Base-by-base conservation (phyloP, 2,113 vertebrate genomes). In the Columba livia region DNA sequence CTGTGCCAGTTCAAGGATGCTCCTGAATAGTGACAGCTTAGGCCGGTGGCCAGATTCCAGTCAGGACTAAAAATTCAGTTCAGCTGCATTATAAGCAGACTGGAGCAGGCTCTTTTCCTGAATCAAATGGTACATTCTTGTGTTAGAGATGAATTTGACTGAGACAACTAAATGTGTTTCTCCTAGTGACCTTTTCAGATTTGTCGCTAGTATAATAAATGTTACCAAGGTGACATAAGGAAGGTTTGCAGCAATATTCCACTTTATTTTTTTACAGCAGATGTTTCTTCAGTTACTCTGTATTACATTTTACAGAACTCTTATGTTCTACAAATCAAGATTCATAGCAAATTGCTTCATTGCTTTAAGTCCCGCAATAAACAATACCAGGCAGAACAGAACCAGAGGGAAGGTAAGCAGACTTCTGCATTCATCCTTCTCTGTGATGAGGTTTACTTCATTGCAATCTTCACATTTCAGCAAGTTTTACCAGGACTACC, bases 121-220 rank as follows among this genome's bases (percentile, higher is more conserved):
- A n/a, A 36, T 77, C 31, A 57, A 94, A 67, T 61, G 64, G 57
- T 94, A 29, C 72, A 32, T 79, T 95, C 47, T 91, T 86, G 16
- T 28, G 29, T 84, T 91, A 88, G 77, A 84, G 89, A 85, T 92
- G 88, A 75, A 88, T 95, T 93, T 95, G 78, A 66, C 50, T 88
- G 67, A 93, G 83, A 79, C 80, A 91, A 56, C 91, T 94, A 94
- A 96, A 92, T 53, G 90, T 71, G 85, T 94, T 97, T 96, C 91
- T 23, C 4, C 94, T 67, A 50, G 80, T 95, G 96, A 97, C 96
- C 95, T 97, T 97, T 95, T 94, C 93, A 95, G 89, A 77, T 92
- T 95, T 95, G 88, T 95, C 25, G 18, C 90, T 67, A 48, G 74
- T 78, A 17, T 91, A 95, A 93, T 73, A 91, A 88, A 94, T 96